Conservation (phyloP, 2,888 invertebrate genomes). For the Pyrrhia umbra region DNA sequence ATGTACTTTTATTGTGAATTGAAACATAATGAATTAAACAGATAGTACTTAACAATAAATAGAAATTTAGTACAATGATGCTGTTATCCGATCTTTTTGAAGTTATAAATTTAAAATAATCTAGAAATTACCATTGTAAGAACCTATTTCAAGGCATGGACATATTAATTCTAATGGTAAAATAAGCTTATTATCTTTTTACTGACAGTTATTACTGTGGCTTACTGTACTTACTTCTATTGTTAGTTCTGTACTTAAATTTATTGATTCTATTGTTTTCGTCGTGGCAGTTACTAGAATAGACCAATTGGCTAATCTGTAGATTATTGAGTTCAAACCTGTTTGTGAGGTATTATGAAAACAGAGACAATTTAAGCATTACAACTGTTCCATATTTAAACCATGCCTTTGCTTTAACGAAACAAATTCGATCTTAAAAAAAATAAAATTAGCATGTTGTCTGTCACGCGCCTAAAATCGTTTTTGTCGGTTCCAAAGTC, state of each 20-base stretch:
- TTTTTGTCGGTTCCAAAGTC: constrained; percentile 1
- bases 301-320: constrained; percentile 31
- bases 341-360: constrained; percentile 13
- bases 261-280: constrained; percentile 48
- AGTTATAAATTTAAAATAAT: background rate
- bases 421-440: background rate
- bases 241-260: constrained; percentile 23
- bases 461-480: background rate
- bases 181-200: constrained; percentile 4
- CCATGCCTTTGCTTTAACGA: background rate
- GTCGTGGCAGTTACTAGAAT: constrained; percentile 11
- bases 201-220: constrained; percentile 2
- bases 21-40: too few species aligned
- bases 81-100: background rate
- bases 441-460: background rate
- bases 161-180: background rate
- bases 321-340: constrained; percentile 15
- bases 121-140: too few species aligned
- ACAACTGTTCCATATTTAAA: too few species aligned
- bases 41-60: too few species aligned
- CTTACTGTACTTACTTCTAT: constrained; percentile 6
- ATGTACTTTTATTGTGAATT: too few species aligned
- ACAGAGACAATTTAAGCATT: background rate
- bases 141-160: constrained; percentile 10
- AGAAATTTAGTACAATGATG: background rate